Conservation (phyloP, 2,888 invertebrate species). For the Orthosia incerta region DNA sequence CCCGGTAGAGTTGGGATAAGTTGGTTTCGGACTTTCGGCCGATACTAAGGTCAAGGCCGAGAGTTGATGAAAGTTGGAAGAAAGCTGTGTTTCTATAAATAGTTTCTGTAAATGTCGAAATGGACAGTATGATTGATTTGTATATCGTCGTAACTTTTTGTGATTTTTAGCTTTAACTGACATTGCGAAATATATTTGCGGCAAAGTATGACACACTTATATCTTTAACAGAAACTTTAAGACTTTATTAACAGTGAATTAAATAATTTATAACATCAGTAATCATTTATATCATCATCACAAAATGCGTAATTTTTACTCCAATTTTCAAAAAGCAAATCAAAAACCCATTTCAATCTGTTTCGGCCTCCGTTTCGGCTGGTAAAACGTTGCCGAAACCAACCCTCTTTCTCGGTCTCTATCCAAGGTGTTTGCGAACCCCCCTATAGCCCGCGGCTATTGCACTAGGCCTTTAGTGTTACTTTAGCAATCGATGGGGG, state of each 20-base stretch:
- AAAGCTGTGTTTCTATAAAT: slow-evolving; percentile 2
- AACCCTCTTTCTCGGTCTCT: slow-evolving; percentile 46
- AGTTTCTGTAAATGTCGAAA: background rate
- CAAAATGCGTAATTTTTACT: background rate
- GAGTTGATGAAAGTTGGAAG: slow-evolving; percentile 9
- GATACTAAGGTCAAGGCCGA: slow-evolving; percentile 52
- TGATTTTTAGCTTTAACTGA: background rate
- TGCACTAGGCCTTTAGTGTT: slow-evolving; percentile 84
- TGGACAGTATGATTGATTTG: background rate
- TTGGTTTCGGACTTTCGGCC: slow-evolving; percentile 33
- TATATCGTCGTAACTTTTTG: background rate
- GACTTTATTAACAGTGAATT: background rate
- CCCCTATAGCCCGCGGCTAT: slow-evolving; percentile 76
- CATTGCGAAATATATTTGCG: background rate
- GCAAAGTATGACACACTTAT: background rate
- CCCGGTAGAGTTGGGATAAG: slow-evolving; percentile 54
- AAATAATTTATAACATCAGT: background rate
- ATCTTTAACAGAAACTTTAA: too few species aligned
- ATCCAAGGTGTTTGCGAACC: slow-evolving; percentile 61
- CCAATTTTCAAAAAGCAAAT: background rate
- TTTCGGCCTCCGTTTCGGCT: background rate
- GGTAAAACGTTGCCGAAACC: slow-evolving; percentile 36
- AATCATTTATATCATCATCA: too few species aligned
- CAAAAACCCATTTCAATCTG: background rate
- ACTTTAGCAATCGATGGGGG: slow-evolving; percentile 79